Base-by-base conservation (phyloP, 1,140 invertebrate genomes). In the Metaphire vulgaris region DNA sequence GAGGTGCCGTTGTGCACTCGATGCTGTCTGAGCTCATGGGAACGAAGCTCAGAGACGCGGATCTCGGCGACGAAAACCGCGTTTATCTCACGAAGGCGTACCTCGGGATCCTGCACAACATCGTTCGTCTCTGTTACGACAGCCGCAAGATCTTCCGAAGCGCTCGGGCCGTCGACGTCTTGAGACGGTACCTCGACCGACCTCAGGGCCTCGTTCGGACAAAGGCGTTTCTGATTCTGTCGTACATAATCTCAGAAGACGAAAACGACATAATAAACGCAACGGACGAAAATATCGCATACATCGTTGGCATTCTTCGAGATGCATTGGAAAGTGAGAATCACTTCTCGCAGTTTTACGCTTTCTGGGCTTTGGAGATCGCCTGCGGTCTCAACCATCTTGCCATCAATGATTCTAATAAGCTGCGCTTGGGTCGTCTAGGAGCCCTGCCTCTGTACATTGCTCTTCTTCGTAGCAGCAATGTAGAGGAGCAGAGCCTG, bases 401-500 rank as follows among this genome's bases (percentile, higher is more conserved):
- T 30, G 81, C 82, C 2, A 77, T 81, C 30, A 82, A 81, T 75
- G 83, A 84, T 77, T 66, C 76, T 28, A 84, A 84, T 76, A 84
- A 84, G 72, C 31, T 78, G 33, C 76, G 74, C 14, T 79, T 84
- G 30, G 82, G 83, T 0, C 34, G 70, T 30, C 76, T 78, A 64
- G 80, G 81, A 0, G 79, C 77, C 14, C 67, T 83, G 32, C 78
- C 80, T 16, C 74, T 83, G 32, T 84, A 80, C 66, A 75, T 79
- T 16, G 68, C 72, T 29, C 66, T 83, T 30, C 69, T 84, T 41
- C 68, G 74, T 21, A 69, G 64, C 26, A 78, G 79, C 29, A 75
- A 76, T 33, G 29, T 72, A 21, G 79, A 81, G 30, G 81, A 83
- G 71, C 75, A 80, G 41, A 76, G 79, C 32, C 56, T 80, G 15